Evolutionary conservation across 2,113 vertebrate species (phyloP).

Genomic region (Boulengeromyrus knoepffleri): DNA sequence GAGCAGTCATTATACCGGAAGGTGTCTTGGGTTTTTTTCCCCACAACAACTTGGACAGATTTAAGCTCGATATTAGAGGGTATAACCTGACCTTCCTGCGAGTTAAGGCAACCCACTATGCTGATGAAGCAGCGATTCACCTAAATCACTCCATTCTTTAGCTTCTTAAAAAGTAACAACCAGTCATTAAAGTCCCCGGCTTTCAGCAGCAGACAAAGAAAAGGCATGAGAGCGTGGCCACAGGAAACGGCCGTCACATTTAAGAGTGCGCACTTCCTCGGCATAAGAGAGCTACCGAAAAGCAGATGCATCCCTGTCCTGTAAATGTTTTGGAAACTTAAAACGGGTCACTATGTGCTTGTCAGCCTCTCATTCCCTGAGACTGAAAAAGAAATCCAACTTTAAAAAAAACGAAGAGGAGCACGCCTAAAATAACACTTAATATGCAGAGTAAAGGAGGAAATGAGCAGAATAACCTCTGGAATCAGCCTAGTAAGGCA

Average conservation of each 20-base stretch:
- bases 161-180: neutral
- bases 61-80: neutral
- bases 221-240: neutral
- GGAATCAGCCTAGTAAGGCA: constrained; percentile 34
- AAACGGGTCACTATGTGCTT: constrained; percentile 23
- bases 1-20: neutral
- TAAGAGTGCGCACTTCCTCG: neutral
- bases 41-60: neutral
- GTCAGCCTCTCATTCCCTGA: constrained; percentile 45
- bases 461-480: constrained; percentile 42
- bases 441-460: constrained; percentile 41
- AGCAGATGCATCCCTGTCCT: neutral
- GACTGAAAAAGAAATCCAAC: constrained; percentile 55
- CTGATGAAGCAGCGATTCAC: neutral
- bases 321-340: constrained; percentile 4
- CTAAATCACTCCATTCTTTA: neutral
- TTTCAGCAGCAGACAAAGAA: neutral
- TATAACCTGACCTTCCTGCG: neutral
- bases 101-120: neutral
- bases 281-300: neutral
- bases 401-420: constrained; percentile 26
- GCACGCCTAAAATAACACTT: constrained; percentile 47
- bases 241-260: neutral
- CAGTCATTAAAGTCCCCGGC: neutral
- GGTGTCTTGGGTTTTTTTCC: neutral